These are phyloP conservation scores for Xenentodon cancila DNA, from an alignment of 2,797 vertebrate species.

Conservation along the genomic window DNA sequence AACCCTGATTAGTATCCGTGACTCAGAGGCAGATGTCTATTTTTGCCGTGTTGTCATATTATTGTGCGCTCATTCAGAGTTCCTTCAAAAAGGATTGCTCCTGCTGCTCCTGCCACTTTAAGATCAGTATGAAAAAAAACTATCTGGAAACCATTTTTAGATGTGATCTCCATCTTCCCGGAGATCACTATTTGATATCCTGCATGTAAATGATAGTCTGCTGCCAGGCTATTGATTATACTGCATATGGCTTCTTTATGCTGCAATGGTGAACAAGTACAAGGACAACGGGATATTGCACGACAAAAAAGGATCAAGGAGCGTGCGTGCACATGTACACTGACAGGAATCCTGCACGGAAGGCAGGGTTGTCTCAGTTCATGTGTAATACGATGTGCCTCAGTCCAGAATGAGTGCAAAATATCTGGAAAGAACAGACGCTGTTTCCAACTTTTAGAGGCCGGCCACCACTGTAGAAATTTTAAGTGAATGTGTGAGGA, in stretches of 20 bases:
- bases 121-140: conserved; percentile 4
- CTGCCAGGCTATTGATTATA: conserved; percentile 37
- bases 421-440: too few species aligned
- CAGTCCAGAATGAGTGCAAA: too few species aligned
- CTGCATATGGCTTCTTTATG: background rate
- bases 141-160: conserved; percentile 17
- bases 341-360: too few species aligned
- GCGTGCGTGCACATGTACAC: too few species aligned
- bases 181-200: conserved; percentile 22
- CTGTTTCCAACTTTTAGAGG: too few species aligned
- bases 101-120: background rate
- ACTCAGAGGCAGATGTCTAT: background rate
- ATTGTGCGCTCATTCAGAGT: background rate
- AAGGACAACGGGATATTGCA: conserved; percentile 5
- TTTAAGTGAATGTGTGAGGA: too few species aligned
- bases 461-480: too few species aligned
- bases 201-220: conserved; percentile 39
- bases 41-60: background rate
- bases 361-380: background rate
- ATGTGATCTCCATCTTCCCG: conserved; percentile 9
- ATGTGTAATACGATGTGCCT: too few species aligned
- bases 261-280: conserved; percentile 9
- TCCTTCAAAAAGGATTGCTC: background rate
- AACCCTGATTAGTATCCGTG: background rate
- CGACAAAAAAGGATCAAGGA: background rate